Percentiles rank a stretch among this genome's conserved stretches.
These are phyloP conservation scores for Salvelinus namaycush DNA, from an alignment of 2,113 vertebrate species.

Conservation along the genomic window DNA sequence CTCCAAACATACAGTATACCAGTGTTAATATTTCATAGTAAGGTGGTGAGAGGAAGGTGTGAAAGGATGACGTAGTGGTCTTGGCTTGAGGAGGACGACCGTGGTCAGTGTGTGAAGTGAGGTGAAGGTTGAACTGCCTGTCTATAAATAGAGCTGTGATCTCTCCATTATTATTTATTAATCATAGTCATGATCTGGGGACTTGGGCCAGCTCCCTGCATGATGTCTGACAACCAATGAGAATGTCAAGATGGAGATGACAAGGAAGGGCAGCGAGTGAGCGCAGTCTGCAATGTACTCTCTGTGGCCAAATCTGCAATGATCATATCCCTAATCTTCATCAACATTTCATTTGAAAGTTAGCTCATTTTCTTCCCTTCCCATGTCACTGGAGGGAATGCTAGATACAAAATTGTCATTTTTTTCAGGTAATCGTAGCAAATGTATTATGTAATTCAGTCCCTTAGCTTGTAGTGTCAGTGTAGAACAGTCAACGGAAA, in stretches of 20 bases:
- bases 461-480: background rate
- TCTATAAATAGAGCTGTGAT: constrained; percentile 59
- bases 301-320: background rate
- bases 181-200: constrained; percentile 54
- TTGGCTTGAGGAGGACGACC: constrained; percentile 21
- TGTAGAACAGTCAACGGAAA: background rate
- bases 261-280: background rate
- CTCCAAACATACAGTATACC: background rate
- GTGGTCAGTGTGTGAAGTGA: constrained; percentile 49
- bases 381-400: background rate
- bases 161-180: constrained; percentile 60
- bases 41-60: constrained; percentile 43
- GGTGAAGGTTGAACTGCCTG: constrained; percentile 65
- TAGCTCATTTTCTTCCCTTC: background rate
- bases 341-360: constrained; percentile 9
- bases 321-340: background rate
- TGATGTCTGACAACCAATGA: constrained; percentile 29
- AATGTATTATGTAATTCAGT: background rate
- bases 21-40: constrained; percentile 54
- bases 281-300: background rate
- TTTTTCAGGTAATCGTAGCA: background rate
- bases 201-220: constrained; percentile 33
- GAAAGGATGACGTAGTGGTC: constrained; percentile 54
- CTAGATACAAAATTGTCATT: background rate
- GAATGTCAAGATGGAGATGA: constrained; percentile 37